These are phyloP conservation scores for Paracyprichromis sp. DNA, from an alignment of 2,113 vertebrate genomes.

Conservation along the genomic window DNA sequence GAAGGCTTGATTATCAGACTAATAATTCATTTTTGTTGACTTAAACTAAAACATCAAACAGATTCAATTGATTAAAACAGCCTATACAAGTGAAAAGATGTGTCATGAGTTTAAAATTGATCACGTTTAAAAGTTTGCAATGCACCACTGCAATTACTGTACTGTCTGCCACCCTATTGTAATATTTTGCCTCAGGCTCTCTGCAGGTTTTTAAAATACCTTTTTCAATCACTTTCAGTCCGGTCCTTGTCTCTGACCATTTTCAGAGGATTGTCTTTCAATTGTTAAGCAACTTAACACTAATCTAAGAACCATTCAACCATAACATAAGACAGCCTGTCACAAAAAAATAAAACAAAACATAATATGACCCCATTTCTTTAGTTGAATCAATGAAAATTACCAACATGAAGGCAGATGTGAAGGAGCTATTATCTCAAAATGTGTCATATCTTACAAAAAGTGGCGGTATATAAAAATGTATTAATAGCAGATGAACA, in stretches of 20 bases:
- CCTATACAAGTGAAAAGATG: not conserved
- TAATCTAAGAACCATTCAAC: not conserved
- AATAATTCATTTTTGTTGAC: not conserved
- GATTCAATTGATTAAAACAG: not conserved
- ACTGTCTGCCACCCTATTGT: not conserved
- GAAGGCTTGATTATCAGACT: not conserved
- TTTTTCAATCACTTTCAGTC: not conserved
- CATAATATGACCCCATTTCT: not conserved
- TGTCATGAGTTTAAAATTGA: not conserved
- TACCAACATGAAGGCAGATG: not conserved
- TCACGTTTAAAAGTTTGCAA: not conserved
- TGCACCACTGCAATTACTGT: not conserved
- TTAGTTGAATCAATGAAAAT: not conserved
- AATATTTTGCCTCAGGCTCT: not conserved
- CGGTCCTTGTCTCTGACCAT: not conserved
- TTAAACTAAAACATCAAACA: not conserved
- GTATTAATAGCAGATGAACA: not conserved
- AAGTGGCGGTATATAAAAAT: not conserved
- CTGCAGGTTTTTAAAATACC: not conserved
- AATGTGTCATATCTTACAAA: not conserved
- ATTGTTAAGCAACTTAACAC: not conserved
- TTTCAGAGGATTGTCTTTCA: not conserved
- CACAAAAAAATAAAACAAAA: not conserved
- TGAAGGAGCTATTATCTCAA: not conserved
- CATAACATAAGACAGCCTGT: not conserved